Evolutionary conservation across 2,888 invertebrate species (phyloP), one percentile per base, ranked within the genome.

Genomic region (Chalcis sispes): DNA sequence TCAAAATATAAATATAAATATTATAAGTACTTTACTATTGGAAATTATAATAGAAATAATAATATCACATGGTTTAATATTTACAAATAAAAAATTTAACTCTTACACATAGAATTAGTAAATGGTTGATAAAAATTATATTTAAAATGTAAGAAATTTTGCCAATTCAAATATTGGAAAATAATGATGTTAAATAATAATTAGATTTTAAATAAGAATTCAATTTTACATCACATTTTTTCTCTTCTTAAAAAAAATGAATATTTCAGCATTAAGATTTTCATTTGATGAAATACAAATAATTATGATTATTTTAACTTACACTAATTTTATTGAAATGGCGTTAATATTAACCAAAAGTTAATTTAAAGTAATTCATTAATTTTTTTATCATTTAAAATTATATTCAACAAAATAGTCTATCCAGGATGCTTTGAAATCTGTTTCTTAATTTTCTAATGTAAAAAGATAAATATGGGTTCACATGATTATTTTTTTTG

Each of bases 391-490:
- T 27, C 1, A 50, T 25, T 20, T 8, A 40, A 29, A 67, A 27
- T 54, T 58, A 18, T 71, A 62, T 56, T 66, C 36, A 65, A 65
- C 40, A 18, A 73, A 66, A 73, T 66, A 50, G 59, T 70, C 73
- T 77, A 74, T 77, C 70, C 74, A 74, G 66, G 42, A 1, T 18
- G 27, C 62, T 71, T 62, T 66, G 62, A 62, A 74, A 77, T 77
- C 58, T 69, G 75, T 72, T 77, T 77, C 66, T 77, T 77, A 71
- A 77, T 73, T 77, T 73, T 71, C 70, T 71, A 72, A 73, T 61
- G 58, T 67, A 74, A 74, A 70, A 74, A 27, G 66, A 74, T 58
- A 18, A 77, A 56, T 58, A 61, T 23, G 58, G 69, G 20, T 72
- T 61, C 62, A 74, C 48, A 46, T 73, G 29, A 71, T 70, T 67